Base-by-base conservation (phyloP, 1,140 invertebrate species). In the Steinernema feltiae region DNA sequence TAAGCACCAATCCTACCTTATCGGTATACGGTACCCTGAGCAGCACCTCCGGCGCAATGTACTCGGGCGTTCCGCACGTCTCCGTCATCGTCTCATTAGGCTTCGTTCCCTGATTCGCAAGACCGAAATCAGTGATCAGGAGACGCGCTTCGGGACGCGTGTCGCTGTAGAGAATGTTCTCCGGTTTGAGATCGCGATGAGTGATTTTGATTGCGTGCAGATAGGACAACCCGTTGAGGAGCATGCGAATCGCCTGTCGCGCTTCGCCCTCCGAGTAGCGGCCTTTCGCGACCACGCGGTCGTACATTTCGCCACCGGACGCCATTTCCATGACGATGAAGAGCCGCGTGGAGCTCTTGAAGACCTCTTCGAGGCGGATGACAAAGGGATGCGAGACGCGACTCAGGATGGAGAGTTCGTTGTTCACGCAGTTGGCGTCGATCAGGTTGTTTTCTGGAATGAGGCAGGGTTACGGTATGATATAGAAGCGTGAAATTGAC, bases 361-460 rank as follows among this genome's bases (percentile, higher is more conserved):
- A 80, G 15, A 84, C 83, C 74, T 88, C 87, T 32, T 87, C 82
- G 7, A 88, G 71, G 69, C 82, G 81, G 29, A 88, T 87, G 35
- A 88, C 85, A 76, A 87, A 86, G 2, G 84, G 86, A 75, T 88
- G 88, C 74, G 87, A 87, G 0, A 90, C 88, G 30, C 89, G 80
- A 48, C 88, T 79, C 30, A 90, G 81, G 70, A 90, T 89, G 32
- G 87, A 83, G 32, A 90, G 81, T 80, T 90, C 89, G 12, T 89
- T 87, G 81, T 90, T 89, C 75, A 89, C 89, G 29, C 88, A 87
- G 73, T 89, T 89, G 32, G 78, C 80, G 63, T 84, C 83, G 12
- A 69, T 3, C 41, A 76, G 53, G 53, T 27, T 63, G 32, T 35
- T 75, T 31, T 75, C 71, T 79, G 32, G 30, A 71, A 71, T 71